Evolutionary conservation across 1,140 invertebrate species (phyloP), one percentile per base, ranked within the genome.

Genomic region (Tetramorium parvispinum): DNA sequence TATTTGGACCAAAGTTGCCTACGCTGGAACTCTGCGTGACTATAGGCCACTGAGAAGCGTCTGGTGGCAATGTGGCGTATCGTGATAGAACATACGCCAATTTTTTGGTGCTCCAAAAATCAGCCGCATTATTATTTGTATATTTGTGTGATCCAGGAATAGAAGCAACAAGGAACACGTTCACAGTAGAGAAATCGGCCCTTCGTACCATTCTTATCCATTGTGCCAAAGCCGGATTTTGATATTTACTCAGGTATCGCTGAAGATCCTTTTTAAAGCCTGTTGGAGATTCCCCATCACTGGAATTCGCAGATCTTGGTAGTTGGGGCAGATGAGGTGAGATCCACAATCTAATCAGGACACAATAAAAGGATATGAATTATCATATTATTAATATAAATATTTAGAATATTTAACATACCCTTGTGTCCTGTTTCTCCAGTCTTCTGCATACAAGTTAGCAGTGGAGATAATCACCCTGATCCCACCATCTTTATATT

Each of bases 381-480:
- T 1, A 49, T 68, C 0, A 6, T 27, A 27, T 0, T 0, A 32
- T 49, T 16, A 40, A 32, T 32, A 43, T 21, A n/a, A 49, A 18
- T 63, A 89, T 85, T 0, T 37, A 83, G 4, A 37, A 4, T 37
- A 49, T 75, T 71, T 53, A 43, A 21, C 46, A 63, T 3, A 98
- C 97, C 98, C 98, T 95, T 99, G 99, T 16, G 98, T 99, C 93
- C 98, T 97, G 93, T 99, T 98, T 90, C 97, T 96, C 99, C 99
- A 99, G 95, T 99, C 99, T 82, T 97, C 97, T 40, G 97, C 95
- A 89, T 99, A 97, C 2, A 99, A 95, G 96, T 99, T 99, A 0
- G 98, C 98, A 0, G 99, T 99, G 3, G 98, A 98, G 27, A 99
- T 96, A 6, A 99, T 96, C 61, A 99, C 96, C 75, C 98, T 95